phyloP scores from a whole-genome alignment of 1,140 invertebrate species.

The Anastrepha ludens region DNA sequence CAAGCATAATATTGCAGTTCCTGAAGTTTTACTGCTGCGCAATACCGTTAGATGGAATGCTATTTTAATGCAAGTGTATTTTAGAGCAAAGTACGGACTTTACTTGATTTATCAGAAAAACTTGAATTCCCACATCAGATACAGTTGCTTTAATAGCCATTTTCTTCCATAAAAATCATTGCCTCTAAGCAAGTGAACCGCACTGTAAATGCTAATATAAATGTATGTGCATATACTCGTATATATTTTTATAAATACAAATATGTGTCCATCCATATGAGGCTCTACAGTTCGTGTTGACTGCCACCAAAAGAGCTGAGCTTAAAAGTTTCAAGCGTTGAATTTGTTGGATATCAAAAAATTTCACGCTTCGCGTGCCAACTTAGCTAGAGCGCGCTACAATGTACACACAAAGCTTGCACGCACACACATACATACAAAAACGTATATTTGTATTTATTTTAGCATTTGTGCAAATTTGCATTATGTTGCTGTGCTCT shows the following conservation, averaged over 20 bases:
- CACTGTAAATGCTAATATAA: no score
- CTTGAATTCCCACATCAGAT: no score
- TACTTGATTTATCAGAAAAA: no score
- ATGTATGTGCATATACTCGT: background rate
- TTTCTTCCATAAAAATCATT: no score
- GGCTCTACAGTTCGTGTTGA: background rate
- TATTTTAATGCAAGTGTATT: no score
- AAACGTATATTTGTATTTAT: background rate
- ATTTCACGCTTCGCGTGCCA: constrained; percentile 43
- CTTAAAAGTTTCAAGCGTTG: constrained; percentile 34
- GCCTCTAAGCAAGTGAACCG: no score
- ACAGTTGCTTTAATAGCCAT: no score
- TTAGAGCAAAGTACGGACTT: no score
- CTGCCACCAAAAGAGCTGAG: background rate
- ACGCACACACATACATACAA: background rate
- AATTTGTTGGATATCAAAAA: constrained; percentile 50
- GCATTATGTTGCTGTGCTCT: background rate
- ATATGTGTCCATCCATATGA: background rate
- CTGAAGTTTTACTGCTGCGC: no score
- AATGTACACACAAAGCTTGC: background rate
- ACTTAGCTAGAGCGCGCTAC: background rate
- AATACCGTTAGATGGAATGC: no score
- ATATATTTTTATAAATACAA: background rate
- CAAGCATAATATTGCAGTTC: no score
- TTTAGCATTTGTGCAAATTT: constrained; percentile 21